These are phyloP conservation scores for Leptinotarsa lineolata DNA, from an alignment of 1,140 invertebrate species.

Conservation along the genomic window DNA sequence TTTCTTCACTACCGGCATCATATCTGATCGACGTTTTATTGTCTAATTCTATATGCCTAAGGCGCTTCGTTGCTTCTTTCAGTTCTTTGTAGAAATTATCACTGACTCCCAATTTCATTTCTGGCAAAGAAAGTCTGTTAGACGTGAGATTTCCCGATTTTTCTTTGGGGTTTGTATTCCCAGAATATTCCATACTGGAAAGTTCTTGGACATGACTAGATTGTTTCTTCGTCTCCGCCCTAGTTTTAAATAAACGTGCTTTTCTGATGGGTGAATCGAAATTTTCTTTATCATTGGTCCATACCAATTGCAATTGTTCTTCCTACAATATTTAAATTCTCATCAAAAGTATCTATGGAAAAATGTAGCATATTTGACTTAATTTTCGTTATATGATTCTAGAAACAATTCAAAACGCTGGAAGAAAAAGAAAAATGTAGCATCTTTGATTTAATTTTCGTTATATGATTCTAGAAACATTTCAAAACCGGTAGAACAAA, in stretches of 20 bases:
- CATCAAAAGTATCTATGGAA: not conserved
- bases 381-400: slow-evolving; percentile 2
- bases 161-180: not conserved
- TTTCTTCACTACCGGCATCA: slow-evolving; percentile 31
- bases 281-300: slow-evolving; percentile 13
- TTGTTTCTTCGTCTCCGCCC: slow-evolving; percentile 68
- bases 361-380: not conserved
- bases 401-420: not conserved
- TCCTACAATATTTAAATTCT: slow-evolving; percentile 18
- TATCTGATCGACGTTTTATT: slow-evolving; percentile 29
- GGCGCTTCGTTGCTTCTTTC: slow-evolving; percentile 66
- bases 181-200: slow-evolving; percentile 8
- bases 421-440: too few relatives aligned
- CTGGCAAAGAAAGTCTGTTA: slow-evolving; percentile 59
- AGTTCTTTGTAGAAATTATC: slow-evolving; percentile 72
- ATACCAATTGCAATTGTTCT: slow-evolving; percentile 22
- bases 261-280: slow-evolving; percentile 59
- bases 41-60: slow-evolving; percentile 53
- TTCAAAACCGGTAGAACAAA: too few relatives aligned
- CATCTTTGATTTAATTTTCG: not conserved
- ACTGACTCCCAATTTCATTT: slow-evolving; percentile 63
- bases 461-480: not conserved
- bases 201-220: slow-evolving; percentile 47
- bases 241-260: slow-evolving; percentile 72
- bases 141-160: not conserved